Base-by-base conservation (phyloP, 2,113 vertebrate species). In the Oenanthe melanoleuca region DNA sequence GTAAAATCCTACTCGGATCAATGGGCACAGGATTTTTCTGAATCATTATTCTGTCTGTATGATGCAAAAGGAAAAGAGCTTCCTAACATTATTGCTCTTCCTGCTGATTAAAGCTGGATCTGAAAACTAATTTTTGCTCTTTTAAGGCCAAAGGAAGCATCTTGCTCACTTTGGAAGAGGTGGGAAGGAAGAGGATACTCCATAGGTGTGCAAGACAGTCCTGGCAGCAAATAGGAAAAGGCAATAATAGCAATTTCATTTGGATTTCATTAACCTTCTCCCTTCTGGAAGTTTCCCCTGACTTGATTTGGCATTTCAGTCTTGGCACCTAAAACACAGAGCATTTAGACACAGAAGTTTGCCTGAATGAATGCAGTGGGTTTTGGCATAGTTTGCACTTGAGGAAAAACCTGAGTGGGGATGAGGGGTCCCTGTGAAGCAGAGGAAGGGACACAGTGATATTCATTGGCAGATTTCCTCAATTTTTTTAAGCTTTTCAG, bases 331-430 rank as follows among this genome's bases (percentile, higher is more conserved):
- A 24, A 73, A 89, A 34, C 0, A 0, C 6, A 55, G 24, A 60
- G 14, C 21, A 23, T 52, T 22, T 42, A 9, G 8, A 52, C 25
- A 18, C 13, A 37, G 38, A 56, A 21, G 3, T 4, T 24, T 42
- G 8, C 26, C 52, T 29, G 38, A 74, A 53, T 0, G 3, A 49
- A 5, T 34, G 5, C 5, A 2, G 31, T 19, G 34, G 19, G 3
- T 5, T 87, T 82, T 75, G 64, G 38, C 33, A 40, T 2, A 22
- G 55, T 56, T 70, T 74, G 52, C 29, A 13, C 13, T 69, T 37
- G 26, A 53, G 23, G 4, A 2, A 3, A 2, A 24, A 12, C 24
- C 59, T 66, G 33, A 47, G 14, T 13, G 12, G 28, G 49, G 9
- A 42, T n/a, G 31, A 50, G 25, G 37, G 26, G 23, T 79, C 16